A percentile compares a stretch with the other conserved stretches of the same genome.
Conservation (phyloP, 2,888 invertebrate species). For the Parnassius smintheus region DNA sequence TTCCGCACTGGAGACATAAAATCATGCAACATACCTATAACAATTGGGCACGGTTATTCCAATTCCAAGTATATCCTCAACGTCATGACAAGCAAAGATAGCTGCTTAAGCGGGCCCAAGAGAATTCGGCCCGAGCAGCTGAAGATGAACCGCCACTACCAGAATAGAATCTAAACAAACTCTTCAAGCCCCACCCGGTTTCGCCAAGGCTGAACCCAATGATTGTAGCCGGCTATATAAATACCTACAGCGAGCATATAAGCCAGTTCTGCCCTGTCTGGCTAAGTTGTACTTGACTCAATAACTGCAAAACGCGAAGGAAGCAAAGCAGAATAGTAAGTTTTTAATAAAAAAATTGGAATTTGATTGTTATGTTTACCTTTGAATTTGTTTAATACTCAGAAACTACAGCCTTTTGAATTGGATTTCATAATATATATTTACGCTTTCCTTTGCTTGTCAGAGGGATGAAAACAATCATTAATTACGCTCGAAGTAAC, state of each 20-base stretch:
- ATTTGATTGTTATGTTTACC: too few relatives aligned
- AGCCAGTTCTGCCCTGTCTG: slow-evolving; percentile 96
- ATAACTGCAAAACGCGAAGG: slow-evolving; percentile 93
- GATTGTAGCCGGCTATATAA: slow-evolving; percentile 96
- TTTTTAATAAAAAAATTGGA: slow-evolving; percentile 48
- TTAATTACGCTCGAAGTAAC: too few relatives aligned
- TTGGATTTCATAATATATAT: too few relatives aligned
- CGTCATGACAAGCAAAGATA: slow-evolving; percentile 97
- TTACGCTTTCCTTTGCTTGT: too few relatives aligned
- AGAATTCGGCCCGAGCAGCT: slow-evolving; percentile 93
- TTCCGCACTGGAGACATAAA: too few relatives aligned
- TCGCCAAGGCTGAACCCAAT: slow-evolving; percentile 95
- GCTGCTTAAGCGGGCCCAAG: slow-evolving; percentile 91
- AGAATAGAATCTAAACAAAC: slow-evolving; percentile 96
- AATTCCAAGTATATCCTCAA: slow-evolving; percentile 66
- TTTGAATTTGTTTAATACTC: too few relatives aligned
- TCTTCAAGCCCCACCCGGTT: slow-evolving; percentile 95
- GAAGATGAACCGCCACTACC: slow-evolving; percentile 96
- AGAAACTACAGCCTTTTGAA: too few relatives aligned
- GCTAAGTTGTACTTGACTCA: slow-evolving; percentile 98
- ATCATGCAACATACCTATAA: too few relatives aligned
- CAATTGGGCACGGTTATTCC: too few relatives aligned
- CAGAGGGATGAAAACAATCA: too few relatives aligned
- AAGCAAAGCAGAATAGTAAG: slow-evolving; percentile 77
- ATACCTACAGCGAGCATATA: slow-evolving; percentile 96